Base-by-base conservation (phyloP, 2,797 vertebrate species). In the Enteromius anoplus region DNA sequence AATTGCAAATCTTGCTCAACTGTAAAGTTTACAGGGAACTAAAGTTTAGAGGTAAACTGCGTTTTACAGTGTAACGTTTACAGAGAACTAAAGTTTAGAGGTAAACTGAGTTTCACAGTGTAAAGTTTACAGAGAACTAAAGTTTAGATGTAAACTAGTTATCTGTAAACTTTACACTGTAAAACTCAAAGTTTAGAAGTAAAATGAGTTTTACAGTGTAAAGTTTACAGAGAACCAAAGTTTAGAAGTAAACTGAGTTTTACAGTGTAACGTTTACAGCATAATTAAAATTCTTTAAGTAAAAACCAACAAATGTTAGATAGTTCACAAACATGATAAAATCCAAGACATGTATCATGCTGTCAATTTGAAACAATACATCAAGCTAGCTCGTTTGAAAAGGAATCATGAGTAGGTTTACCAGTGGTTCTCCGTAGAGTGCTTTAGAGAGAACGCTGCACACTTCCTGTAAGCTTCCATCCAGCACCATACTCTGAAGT, bases 401-500 rank as follows among this genome's bases (percentile, higher is more conserved):
- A 72, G 26, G 8, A 26, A n/a, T 23, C n/a, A 2, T 72, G 3
- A 37, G 75, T 55, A 78, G 2, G 77, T 91, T 76, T 96, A 99
- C 98, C 98, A 99, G 93, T 91, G 96, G 97, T 92, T 99, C 98
- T 91, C 97, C 97, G 86, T 97, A 96, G 91, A 99, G 94, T 85
- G 97, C 96, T 94, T 97, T 99, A 87, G 97, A 96, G 88, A 99
- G 96, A 92, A 97, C 95, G 91, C 87, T 95, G 89, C 96, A 95
- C 84, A 99, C 97, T 90, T 96, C 96, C 90, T 96, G 97, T 87
- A 99, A 95, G 92, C 97, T 99, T 86, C 97, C 96, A 88, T 98
- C 97, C 95, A 97, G 92, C 91, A 97, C 93, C 97, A 99, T 96
- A 91, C 95, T 95, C 92, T 94, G 96, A 87, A 99, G 94, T 89